Evolutionary conservation across 2,888 invertebrate species (phyloP).

Genomic region (Falcaria lacertinaria): DNA sequence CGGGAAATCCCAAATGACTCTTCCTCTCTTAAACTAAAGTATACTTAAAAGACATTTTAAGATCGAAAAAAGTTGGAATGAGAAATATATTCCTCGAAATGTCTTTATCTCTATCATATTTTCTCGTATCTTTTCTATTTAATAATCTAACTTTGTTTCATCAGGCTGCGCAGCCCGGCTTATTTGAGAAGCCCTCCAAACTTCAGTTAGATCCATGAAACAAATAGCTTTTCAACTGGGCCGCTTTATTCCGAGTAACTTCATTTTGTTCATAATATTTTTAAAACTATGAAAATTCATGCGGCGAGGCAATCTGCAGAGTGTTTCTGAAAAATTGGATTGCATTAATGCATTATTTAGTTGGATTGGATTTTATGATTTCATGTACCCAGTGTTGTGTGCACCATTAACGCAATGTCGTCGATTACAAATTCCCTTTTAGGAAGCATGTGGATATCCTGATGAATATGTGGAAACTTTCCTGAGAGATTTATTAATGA

Average conservation of each 20-base stretch:
- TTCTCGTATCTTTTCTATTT: slow-evolving; percentile 16
- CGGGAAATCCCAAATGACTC: too few species aligned
- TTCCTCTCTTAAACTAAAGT: too few species aligned
- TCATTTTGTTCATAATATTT: slow-evolving; percentile 7
- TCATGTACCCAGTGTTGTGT: neutral
- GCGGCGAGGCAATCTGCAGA: slow-evolving; percentile 12
- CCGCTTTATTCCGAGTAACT: slow-evolving; percentile 8
- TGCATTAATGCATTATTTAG: neutral
- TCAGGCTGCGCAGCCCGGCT: slow-evolving; percentile 31
- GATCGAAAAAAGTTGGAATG: too few species aligned
- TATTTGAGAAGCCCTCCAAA: slow-evolving; percentile 46
- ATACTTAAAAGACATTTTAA: too few species aligned
- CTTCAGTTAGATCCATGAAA: slow-evolving; percentile 31
- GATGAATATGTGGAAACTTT: too few species aligned
- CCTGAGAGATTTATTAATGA: too few species aligned
- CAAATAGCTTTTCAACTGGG: slow-evolving; percentile 34
- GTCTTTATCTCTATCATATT: too few species aligned
- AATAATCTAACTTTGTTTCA: slow-evolving; percentile 29
- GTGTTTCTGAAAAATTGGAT: slow-evolving; percentile 23
- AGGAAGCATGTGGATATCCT: too few species aligned
- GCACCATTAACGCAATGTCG: neutral
- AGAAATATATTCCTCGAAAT: too few species aligned
- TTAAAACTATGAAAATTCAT: slow-evolving; percentile 27
- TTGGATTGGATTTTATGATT: neutral
- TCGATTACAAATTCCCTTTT: neutral